Evolutionary conservation across 2,113 vertebrate species (phyloP), one percentile per base, ranked within the genome.

Genomic region (Orthonyx spaldingii): DNA sequence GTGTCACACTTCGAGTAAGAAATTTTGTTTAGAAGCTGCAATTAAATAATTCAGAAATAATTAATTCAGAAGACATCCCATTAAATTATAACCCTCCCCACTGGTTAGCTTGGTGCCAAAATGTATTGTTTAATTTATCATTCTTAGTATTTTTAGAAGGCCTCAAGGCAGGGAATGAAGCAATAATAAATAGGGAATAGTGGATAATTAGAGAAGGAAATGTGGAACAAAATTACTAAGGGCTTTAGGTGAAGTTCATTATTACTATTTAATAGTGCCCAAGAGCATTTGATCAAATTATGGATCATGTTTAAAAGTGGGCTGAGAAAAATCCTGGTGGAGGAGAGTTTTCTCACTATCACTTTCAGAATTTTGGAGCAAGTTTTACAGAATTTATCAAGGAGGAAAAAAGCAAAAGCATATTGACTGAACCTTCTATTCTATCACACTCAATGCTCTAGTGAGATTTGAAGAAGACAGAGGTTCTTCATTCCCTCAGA

Each of bases 211-310:
- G 98, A 97, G 97, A 97, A 98, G 97, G 97, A 98, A 98, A 98
- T 97, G 98, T 98, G 98, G 97, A 98, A 97, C 98, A 98, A 98
- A 98, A 98, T 98, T 98, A 98, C 97, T 98, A 97, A 98, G 98
- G 98, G 98, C 98, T 98, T 98, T 98, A 98, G 98, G 98, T 98
- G 98, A 98, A 98, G 97, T 98, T 98, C 98, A 98, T 98, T 98
- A 98, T 98, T 98, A 98, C 97, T 98, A 98, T 98, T 98, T 98
- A 98, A 98, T 98, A 98, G 98, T 97, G 98, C 98, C 98, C 98
- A 97, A 96, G 98, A 98, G 98, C 98, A 98, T 98, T 97, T 53
- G 92, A 98, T 98, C 98, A 98, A 98, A 98, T 98, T 98, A 97
- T 97, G 96, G 97, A 98, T 98, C 96, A 97, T 95, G 96, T 97